A percentile compares a stretch with the other conserved stretches of the same genome.
Conservation (phyloP, 2,888 invertebrate genomes). For the Athrips mouffetella region DNA sequence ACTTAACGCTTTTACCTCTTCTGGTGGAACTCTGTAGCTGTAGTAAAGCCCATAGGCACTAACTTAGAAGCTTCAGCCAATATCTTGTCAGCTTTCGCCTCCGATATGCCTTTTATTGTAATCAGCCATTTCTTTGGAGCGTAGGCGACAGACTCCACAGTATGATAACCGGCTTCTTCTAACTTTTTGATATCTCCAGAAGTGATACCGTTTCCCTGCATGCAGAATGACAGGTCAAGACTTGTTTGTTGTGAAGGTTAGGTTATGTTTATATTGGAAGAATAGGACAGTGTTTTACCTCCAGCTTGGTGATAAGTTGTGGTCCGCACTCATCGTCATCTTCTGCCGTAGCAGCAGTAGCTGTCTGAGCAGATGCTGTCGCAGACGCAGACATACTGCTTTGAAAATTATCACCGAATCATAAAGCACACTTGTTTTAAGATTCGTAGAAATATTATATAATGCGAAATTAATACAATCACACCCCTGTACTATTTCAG, state of each 20-base stretch:
- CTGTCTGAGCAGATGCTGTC: conserved; percentile 74
- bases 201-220: conserved; percentile 93
- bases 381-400: conserved; percentile 56
- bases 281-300: conserved; percentile 70
- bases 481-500: too few relatives aligned
- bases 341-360: conserved; percentile 64
- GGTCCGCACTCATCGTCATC: conserved; percentile 85
- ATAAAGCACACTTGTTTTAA: conserved; percentile 31
- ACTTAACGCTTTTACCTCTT: conserved; percentile 79
- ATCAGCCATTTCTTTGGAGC: conserved; percentile 94
- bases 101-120: conserved; percentile 96
- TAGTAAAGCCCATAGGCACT: conserved; percentile 98
- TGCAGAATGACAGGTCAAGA: conserved; percentile 19
- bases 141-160: conserved; percentile 96
- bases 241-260: background rate
- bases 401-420: conserved; percentile 38
- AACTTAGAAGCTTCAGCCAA: conserved; percentile 93
- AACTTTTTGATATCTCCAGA: conserved; percentile 94
- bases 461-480: too few relatives aligned
- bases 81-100: conserved; percentile 97
- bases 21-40: conserved; percentile 96
- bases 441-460: too few relatives aligned
- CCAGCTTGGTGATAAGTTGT: conserved; percentile 82
- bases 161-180: conserved; percentile 94
- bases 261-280: conserved; percentile 1